phyloP scores from a whole-genome alignment of 2,888 invertebrate genomes.

The Ditula angustiorana region DNA sequence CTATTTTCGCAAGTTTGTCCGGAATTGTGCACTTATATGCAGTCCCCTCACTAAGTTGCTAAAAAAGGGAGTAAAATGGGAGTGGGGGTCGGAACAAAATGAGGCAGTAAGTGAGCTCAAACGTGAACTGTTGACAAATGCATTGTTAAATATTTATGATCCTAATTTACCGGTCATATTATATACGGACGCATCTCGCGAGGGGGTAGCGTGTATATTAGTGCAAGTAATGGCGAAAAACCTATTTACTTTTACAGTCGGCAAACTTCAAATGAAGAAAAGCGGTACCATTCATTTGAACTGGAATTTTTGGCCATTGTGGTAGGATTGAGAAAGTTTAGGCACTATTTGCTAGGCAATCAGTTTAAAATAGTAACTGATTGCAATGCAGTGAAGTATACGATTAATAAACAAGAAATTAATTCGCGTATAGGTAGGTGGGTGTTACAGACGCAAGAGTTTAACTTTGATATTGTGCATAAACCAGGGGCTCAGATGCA shows the following conservation, averaged over 20 bases:
- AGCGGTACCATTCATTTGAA: slow-evolving; percentile 31
- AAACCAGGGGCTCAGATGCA: slow-evolving; percentile 25
- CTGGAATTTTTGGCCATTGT: slow-evolving; percentile 28
- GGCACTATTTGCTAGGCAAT: slow-evolving; percentile 29
- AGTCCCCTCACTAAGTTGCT: slow-evolving; percentile 2
- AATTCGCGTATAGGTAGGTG: slow-evolving; percentile 53
- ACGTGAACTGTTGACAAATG: not conserved
- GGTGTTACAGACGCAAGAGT: slow-evolving; percentile 54
- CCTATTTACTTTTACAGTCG: slow-evolving; percentile 20
- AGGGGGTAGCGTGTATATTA: slow-evolving; percentile 14
- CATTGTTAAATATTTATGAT: not conserved
- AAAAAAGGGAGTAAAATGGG: slow-evolving; percentile 2
- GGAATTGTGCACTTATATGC: slow-evolving; percentile 7
- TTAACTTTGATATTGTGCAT: slow-evolving; percentile 49
- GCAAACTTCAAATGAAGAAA: slow-evolving; percentile 24
- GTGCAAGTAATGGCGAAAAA: not conserved
- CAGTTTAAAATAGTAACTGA: slow-evolving; percentile 38
- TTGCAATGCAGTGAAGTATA: slow-evolving; percentile 33
- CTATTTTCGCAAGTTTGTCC: slow-evolving; percentile 12
- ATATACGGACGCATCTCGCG: slow-evolving; percentile 10
- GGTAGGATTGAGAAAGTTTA: slow-evolving; percentile 35
- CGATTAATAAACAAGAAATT: slow-evolving; percentile 44
- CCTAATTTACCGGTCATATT: slow-evolving; percentile 10
- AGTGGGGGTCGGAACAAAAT: not conserved
- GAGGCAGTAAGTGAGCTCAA: not conserved